Conservation (phyloP, 2,888 invertebrate species). For the Apamea sordens region DNA sequence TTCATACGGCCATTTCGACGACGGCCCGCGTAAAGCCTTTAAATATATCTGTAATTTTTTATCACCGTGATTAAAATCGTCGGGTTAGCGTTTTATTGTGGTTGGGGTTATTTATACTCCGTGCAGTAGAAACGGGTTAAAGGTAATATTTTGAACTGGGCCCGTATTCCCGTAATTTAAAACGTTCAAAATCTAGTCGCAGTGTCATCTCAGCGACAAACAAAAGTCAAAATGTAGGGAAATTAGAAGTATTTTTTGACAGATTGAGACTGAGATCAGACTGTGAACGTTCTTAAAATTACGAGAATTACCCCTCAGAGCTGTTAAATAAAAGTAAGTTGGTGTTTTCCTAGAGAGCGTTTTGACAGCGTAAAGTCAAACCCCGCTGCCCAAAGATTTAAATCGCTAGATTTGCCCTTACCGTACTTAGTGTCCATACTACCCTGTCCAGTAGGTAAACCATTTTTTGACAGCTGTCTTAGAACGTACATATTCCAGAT, state of each 20-base stretch:
- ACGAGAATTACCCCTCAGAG: too few species aligned
- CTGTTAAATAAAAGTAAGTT: too few species aligned
- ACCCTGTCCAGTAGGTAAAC: too few species aligned
- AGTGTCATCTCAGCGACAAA: too few species aligned
- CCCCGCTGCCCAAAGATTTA: not conserved
- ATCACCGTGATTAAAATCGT: conserved; percentile 76
- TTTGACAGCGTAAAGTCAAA: not conserved
- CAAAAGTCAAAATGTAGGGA: too few species aligned
- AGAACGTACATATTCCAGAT: too few species aligned
- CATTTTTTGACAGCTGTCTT: too few species aligned
- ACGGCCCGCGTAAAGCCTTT: conserved; percentile 38
- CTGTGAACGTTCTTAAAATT: too few species aligned
- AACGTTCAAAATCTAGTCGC: too few species aligned
- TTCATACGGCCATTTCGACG: conserved; percentile 49
- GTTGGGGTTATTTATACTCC: conserved; percentile 65
- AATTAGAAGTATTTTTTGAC: too few species aligned
- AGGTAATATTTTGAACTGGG: conserved; percentile 26
- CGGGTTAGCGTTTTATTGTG: conserved; percentile 76
- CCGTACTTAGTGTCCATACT: not conserved
- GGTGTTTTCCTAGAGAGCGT: not conserved
- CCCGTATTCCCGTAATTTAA: too few species aligned
- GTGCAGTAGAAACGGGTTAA: conserved; percentile 68
- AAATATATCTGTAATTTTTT: conserved; percentile 71
- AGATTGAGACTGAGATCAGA: too few species aligned
- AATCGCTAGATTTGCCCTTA: not conserved